Evolutionary conservation across 2,113 vertebrate species (phyloP).

Genomic region (Urocolius indicus): DNA sequence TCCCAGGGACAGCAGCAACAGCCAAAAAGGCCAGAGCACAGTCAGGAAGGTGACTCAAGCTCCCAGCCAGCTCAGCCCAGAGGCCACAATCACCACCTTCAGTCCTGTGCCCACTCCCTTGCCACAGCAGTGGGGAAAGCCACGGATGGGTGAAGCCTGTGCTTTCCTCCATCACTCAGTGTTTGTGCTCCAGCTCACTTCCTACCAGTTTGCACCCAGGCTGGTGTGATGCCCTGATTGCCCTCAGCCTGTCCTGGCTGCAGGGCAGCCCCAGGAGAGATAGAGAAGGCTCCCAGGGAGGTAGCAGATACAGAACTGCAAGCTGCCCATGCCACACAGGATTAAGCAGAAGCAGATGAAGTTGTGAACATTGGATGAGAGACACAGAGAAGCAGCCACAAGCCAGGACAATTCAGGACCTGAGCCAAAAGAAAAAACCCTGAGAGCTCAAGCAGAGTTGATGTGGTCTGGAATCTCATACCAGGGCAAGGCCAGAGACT

Average conservation of each 20-base stretch:
- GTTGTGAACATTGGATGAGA: background rate
- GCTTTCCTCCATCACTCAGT: background rate
- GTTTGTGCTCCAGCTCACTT: background rate
- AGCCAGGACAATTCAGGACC: conserved; percentile 10
- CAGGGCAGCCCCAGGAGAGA: background rate
- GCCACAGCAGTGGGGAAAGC: background rate
- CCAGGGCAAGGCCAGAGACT: background rate
- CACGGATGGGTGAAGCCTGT: rapidly evolving
- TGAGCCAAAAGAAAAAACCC: background rate
- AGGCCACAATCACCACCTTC: background rate
- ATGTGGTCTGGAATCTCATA: background rate
- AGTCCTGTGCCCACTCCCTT: rapidly evolving
- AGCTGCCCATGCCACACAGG: background rate
- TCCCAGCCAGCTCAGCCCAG: background rate
- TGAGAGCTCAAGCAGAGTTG: background rate
- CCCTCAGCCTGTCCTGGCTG: background rate
- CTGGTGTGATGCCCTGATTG: background rate
- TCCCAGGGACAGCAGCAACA: background rate
- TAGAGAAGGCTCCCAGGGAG: background rate
- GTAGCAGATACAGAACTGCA: background rate
- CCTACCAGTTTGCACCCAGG: background rate
- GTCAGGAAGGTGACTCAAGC: background rate
- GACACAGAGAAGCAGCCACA: conserved; percentile 19
- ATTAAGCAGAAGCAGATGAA: conserved; percentile 55
- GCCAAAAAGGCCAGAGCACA: background rate